Base-by-base conservation (phyloP, 2,113 vertebrate genomes). In the Sterna hirundo region DNA sequence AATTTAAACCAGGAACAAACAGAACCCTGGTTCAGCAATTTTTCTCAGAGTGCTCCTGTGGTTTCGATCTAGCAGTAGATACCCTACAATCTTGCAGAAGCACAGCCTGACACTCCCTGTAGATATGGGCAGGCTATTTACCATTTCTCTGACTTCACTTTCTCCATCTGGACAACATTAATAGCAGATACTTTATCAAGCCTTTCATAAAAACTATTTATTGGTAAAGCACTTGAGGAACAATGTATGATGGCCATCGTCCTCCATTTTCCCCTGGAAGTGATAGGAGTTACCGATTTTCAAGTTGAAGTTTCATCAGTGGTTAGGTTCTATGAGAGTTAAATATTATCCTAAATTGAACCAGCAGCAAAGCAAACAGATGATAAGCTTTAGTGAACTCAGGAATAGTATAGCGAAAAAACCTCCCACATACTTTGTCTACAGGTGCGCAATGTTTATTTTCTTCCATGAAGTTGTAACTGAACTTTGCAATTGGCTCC, bases 341-440 rank as follows among this genome's bases (percentile, higher is more conserved):
- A 95, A 95, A 94, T 95, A 96, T 95, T 96, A 97, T 34, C 88
- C 94, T 83, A 94, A 93, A 96, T 91, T 84, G 93, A 91, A 90
- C 84, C 30, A 91, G 71, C 71, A 91, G 82, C 79, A 95, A 95
- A 91, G 91, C 64, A 95, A 95, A 96, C 62, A 96, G 55, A 71
- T 95, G 52, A 94, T 95, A 96, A 97, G 90, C 85, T 88, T 86
- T 54, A 85, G 92, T 74, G 75, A 91, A 79, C 65, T 86, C 76
- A 49, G 51, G 70, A 82, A 47, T 18, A 93, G 46, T 9, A 69
- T 0, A 90, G 62, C 23, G 25, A 34, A 81, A 54, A 79, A 77
- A 93, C 23, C 30, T 74, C 46, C 38, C 26, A 23, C 46, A 32
- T 76, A 75, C 84, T 86, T 94, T 79, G 38, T 60, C 62, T 91